Percentiles rank a stretch among this genome's conserved stretches.
Conservation (phyloP, 35 echinoderm and acorn worm species). For the Heliocidaris tuberculata region DNA sequence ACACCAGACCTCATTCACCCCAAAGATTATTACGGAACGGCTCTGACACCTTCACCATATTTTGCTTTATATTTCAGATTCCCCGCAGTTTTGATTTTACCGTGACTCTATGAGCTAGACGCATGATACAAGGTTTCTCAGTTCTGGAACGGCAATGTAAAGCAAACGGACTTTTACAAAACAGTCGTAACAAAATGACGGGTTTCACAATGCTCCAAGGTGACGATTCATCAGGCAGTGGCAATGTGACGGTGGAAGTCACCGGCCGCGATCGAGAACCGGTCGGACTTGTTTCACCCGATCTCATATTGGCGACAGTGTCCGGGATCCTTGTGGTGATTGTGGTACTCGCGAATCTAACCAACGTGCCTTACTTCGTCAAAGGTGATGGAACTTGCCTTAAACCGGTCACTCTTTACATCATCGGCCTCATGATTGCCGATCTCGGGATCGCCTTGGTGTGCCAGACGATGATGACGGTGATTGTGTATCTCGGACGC, state of each 20-base stretch:
- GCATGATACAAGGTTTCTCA: no score
- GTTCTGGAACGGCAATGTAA: neutral
- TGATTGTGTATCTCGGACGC: neutral
- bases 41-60: no score
- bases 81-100: no score
- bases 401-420: neutral
- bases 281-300: neutral
- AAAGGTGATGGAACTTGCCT: slow-evolving; percentile 8
- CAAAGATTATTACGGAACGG: no score
- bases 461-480: neutral
- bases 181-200: neutral
- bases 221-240: neutral
- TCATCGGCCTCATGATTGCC: slow-evolving; percentile 23
- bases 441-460: slow-evolving; percentile 44
- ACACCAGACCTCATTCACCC: no score
- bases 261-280: neutral
- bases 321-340: slow-evolving; percentile 29
- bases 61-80: no score
- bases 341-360: slow-evolving; percentile 7
- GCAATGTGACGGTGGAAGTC: neutral
- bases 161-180: neutral
- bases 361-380: slow-evolving; percentile 21
- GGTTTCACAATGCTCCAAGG: neutral
- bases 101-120: no score
- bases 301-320: neutral